Percentiles rank a stretch among this genome's conserved stretches.
Conservation (phyloP, 2,888 invertebrate genomes). For the Dolichomitus sp. region DNA sequence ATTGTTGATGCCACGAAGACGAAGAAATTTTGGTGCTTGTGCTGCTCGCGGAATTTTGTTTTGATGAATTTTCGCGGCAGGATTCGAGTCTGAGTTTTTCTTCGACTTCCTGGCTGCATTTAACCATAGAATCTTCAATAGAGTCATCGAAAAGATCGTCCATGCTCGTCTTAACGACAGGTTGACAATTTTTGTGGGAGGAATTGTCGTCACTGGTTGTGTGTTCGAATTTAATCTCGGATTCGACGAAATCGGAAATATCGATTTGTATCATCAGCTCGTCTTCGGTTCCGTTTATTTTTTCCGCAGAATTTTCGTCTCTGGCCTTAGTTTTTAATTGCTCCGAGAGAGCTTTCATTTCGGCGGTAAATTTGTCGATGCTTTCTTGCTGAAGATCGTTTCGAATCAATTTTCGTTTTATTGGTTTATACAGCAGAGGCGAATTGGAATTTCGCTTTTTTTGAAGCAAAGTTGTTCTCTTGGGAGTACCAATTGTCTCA, state of each 20-base stretch:
- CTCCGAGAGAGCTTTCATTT: constrained; percentile 76
- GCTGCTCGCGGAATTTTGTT: constrained; percentile 6
- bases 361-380: constrained; percentile 75
- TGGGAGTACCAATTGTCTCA: constrained; percentile 73
- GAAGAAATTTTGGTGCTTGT: constrained; percentile 37
- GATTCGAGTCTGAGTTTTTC: constrained; percentile 71
- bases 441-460: constrained; percentile 78
- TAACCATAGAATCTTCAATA: constrained; percentile 77
- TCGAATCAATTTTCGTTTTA: constrained; percentile 74
- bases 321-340: constrained; percentile 66
- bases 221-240: constrained; percentile 5
- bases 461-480: constrained; percentile 70
- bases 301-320: constrained; percentile 22
- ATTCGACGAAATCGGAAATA: constrained; percentile 57
- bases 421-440: constrained; percentile 76
- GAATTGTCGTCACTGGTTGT: constrained; percentile 9
- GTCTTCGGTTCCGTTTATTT: constrained; percentile 9
- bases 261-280: constrained; percentile 51
- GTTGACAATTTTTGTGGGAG: neutral
- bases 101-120: constrained; percentile 79
- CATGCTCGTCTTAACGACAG: constrained; percentile 53
- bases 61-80: constrained; percentile 14
- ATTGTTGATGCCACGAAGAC: constrained; percentile 55
- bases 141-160: constrained; percentile 79
- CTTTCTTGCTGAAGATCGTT: constrained; percentile 72